These are phyloP conservation scores for Drosophila sordidula DNA, from an alignment of 2,888 invertebrate species.

Conservation along the genomic window DNA sequence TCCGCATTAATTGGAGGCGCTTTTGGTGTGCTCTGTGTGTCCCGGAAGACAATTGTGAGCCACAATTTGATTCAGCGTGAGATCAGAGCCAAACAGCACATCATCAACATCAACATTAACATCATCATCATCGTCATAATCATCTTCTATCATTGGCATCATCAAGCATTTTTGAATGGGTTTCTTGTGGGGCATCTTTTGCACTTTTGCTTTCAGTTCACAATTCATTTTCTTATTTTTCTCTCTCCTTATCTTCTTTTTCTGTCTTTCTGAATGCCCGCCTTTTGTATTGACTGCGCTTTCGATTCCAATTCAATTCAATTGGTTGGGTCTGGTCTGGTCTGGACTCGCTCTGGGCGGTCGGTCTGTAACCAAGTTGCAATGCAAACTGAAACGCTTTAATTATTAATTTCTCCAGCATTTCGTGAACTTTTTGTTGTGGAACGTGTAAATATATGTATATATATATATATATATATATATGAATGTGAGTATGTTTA, in stretches of 20 bases:
- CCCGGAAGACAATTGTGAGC: conserved; percentile 52
- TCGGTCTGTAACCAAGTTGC: conserved; percentile 34
- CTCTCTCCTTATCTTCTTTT: conserved; percentile 5
- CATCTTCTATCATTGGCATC: conserved; percentile 13
- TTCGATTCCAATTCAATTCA: conserved; percentile 54
- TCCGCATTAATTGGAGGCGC: conserved; percentile 56
- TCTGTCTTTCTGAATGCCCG: conserved; percentile 45
- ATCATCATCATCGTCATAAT: conserved; percentile 26
- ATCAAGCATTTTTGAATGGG: conserved; percentile 25
- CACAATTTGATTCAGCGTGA: conserved; percentile 48
- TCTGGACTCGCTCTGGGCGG: conserved; percentile 31
- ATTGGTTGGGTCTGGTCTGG: conserved; percentile 39
- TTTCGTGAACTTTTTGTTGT: conserved; percentile 38
- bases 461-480: not conserved
- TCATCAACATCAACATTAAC: conserved; percentile 27
- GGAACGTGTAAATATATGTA: not conserved
- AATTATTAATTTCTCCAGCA: conserved; percentile 56
- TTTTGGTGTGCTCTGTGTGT: conserved; percentile 23
- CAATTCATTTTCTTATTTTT: conserved; percentile 13
- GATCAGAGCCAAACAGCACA: conserved; percentile 31
- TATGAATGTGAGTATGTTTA: not conserved
- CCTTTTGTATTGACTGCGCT: conserved; percentile 57
- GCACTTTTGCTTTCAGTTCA: conserved; percentile 53
- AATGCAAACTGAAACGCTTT: conserved; percentile 40
- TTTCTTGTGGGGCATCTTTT: conserved; percentile 25